These are phyloP conservation scores for Thaleichthys pacificus DNA, from an alignment of 2,797 vertebrate genomes.

Conservation along the genomic window DNA sequence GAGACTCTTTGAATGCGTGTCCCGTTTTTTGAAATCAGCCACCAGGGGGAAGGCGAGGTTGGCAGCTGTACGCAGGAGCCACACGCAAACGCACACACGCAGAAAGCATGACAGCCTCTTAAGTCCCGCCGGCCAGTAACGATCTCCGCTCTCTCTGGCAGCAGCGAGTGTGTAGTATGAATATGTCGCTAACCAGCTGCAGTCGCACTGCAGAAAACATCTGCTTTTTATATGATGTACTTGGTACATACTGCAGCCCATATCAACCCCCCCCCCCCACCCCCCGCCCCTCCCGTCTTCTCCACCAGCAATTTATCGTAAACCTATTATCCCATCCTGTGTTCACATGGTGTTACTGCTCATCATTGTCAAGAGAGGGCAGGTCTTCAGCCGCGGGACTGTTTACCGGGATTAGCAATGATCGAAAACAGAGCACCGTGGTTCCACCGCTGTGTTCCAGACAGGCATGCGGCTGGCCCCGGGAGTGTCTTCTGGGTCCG, in stretches of 20 bases:
- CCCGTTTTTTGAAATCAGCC: constrained; percentile 55
- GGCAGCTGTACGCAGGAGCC: not conserved
- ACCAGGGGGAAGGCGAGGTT: constrained; percentile 32
- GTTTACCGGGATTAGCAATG: constrained; percentile 34
- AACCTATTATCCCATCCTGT: constrained; percentile 49
- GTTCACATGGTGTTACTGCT: constrained; percentile 43
- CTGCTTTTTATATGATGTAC: constrained; percentile 80
- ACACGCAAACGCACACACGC: constrained; percentile 42
- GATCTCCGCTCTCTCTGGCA: constrained; percentile 64
- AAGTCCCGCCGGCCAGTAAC: constrained; percentile 67
- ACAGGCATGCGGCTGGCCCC: constrained; percentile 19
- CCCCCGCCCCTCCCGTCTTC: constrained; percentile 4
- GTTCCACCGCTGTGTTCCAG: not conserved
- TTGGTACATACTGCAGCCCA: constrained; percentile 69
- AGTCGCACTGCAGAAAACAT: constrained; percentile 74
- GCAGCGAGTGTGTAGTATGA: constrained; percentile 57
- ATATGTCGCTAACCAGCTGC: constrained; percentile 74
- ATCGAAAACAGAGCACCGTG: constrained; percentile 45
- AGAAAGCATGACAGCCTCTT: constrained; percentile 55
- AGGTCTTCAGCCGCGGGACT: constrained; percentile 33
- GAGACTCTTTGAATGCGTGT: constrained; percentile 40
- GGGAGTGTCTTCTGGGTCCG: constrained; percentile 13
- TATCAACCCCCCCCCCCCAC: constrained; percentile 24
- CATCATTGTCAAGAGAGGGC: constrained; percentile 32
- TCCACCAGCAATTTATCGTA: constrained; percentile 53